These are phyloP conservation scores for Formica exsecta DNA, from an alignment of 1,140 invertebrate genomes.

Conservation along the genomic window DNA sequence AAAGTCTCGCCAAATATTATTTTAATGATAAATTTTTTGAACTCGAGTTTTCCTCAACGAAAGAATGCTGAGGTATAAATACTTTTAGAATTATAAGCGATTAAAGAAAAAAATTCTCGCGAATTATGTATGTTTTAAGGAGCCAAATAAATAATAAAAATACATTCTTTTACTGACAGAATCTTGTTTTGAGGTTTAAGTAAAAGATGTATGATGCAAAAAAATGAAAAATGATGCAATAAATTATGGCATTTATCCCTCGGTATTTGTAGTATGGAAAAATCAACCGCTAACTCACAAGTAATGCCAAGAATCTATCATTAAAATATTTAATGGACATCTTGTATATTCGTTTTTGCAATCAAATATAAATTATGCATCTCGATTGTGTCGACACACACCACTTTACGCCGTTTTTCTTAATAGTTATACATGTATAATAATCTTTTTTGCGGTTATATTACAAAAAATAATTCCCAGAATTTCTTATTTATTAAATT, in stretches of 20 bases:
- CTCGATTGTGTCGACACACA: background rate
- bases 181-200: background rate
- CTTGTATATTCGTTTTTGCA: background rate
- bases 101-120: background rate
- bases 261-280: background rate
- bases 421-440: constrained; percentile 4
- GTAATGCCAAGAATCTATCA: background rate
- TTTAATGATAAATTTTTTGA: background rate
- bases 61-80: background rate
- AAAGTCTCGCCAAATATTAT: background rate
- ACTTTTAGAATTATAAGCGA: background rate
- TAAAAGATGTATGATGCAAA: background rate
- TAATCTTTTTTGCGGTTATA: background rate
- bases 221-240: background rate
- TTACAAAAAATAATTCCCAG: background rate
- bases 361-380: constrained; percentile 25
- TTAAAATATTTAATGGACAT: background rate
- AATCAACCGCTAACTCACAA: background rate
- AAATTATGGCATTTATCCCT: background rate
- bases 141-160: too few species aligned
- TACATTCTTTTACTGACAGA: background rate
- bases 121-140: background rate
- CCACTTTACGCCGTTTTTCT: background rate
- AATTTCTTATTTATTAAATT: background rate
- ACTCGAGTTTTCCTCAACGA: background rate